Conservation (phyloP, 2,888 invertebrate genomes). For the Horisme vitalbata region DNA sequence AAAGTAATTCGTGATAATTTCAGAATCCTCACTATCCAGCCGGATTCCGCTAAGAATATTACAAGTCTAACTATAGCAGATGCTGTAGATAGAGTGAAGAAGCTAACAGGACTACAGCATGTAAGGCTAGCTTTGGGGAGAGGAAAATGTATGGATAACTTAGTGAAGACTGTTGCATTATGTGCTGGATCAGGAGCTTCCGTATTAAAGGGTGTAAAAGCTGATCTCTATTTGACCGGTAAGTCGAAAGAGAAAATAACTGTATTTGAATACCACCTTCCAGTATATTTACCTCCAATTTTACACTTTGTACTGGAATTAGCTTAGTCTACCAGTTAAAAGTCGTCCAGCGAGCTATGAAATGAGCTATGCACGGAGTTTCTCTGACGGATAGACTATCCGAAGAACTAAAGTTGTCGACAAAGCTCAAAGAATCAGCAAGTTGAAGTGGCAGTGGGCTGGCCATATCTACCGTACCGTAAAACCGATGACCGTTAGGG, state of each 20-base stretch:
- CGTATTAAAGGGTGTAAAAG: constrained; percentile 86
- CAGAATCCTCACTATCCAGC: constrained; percentile 16
- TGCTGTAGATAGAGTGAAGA: constrained; percentile 86
- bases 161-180: constrained; percentile 86
- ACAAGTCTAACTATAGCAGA: constrained; percentile 70
- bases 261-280: too few species aligned
- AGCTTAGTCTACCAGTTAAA: too few species aligned
- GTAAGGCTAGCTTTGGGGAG: constrained; percentile 88
- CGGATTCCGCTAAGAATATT: background rate
- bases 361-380: too few species aligned
- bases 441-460: too few species aligned
- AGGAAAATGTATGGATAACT: constrained; percentile 61
- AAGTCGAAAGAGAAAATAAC: constrained; percentile 6
- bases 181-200: constrained; percentile 96
- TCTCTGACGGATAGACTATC: too few species aligned
- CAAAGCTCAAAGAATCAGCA: too few species aligned
- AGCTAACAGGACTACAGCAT: constrained; percentile 85
- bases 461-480: too few species aligned
- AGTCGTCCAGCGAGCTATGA: too few species aligned
- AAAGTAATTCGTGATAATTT: constrained; percentile 1
- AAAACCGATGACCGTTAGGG: too few species aligned
- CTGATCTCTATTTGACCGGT: constrained; percentile 93
- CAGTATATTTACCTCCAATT: too few species aligned
- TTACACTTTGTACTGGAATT: too few species aligned
- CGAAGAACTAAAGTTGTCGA: too few species aligned